Percentiles rank a stretch among this genome's conserved stretches.
Conservation (phyloP, 2,888 invertebrate genomes). For the Acheta domesticus region DNA sequence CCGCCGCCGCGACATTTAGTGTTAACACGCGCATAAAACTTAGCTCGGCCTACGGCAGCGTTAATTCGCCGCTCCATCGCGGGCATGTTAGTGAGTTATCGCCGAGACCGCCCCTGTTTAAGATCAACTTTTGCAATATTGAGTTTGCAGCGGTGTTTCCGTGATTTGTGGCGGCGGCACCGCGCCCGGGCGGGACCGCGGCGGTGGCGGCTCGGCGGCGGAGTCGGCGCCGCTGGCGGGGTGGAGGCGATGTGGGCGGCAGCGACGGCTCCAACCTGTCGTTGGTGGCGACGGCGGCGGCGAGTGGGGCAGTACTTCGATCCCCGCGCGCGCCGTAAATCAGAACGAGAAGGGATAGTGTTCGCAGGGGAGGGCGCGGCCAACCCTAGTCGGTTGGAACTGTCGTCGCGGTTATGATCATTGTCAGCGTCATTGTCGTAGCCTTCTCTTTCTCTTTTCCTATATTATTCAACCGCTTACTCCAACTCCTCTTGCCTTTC, state of each 20-base stretch:
- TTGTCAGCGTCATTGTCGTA: too few species aligned
- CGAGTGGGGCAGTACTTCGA: not conserved
- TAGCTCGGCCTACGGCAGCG: not conserved
- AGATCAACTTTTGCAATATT: conserved; percentile 18
- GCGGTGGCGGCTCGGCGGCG: not conserved
- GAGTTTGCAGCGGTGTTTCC: not conserved
- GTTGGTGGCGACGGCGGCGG: not conserved
- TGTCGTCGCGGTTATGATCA: too few species aligned
- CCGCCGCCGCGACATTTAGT: conserved; percentile 18
- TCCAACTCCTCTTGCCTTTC: too few species aligned
- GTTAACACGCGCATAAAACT: conserved; percentile 18
- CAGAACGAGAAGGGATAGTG: not conserved
- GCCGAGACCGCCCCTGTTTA: conserved; percentile 7
- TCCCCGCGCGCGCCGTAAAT: not conserved
- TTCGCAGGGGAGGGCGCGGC: not conserved
- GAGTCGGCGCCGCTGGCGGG: conserved; percentile 3
- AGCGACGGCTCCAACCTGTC: not conserved
- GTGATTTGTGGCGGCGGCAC: not conserved
- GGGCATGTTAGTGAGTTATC: not conserved
- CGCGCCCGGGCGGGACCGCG: not conserved
- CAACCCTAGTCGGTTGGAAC: too few species aligned
- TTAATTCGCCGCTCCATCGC: conserved; percentile 18
- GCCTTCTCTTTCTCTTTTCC: too few species aligned
- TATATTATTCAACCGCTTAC: too few species aligned
- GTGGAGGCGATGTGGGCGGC: conserved; percentile 12